Evolutionary conservation across 1,140 invertebrate species (phyloP).

Genomic region (Lepidurus apus): DNA sequence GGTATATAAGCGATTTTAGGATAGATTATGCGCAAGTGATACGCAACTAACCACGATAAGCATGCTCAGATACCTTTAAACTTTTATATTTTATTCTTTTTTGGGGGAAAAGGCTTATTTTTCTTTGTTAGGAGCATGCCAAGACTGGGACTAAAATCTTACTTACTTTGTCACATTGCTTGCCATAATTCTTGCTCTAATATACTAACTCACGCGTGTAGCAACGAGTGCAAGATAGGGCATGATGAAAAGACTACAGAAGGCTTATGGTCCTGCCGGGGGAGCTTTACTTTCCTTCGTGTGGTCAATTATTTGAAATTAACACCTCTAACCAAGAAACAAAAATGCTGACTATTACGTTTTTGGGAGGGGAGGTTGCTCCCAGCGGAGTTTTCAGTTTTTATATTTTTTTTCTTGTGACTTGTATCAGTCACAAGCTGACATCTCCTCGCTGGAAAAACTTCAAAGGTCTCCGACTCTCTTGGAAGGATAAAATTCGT

Average conservation of each 20-base stretch:
- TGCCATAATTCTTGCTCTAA: not conserved
- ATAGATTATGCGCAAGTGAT: not conserved
- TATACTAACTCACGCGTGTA: not conserved
- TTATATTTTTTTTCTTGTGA: not conserved
- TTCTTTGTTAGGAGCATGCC: no score
- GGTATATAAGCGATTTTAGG: not conserved
- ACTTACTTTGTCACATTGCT: not conserved
- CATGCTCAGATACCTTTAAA: not conserved
- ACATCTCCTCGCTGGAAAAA: conserved; percentile 99
- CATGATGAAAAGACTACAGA: not conserved
- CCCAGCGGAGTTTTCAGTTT: not conserved
- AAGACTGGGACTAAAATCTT: not conserved
- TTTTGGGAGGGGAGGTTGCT: not conserved
- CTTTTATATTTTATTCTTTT: no score
- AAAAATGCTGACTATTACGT: not conserved
- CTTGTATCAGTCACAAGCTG: conserved; percentile 77
- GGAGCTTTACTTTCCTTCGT: no score
- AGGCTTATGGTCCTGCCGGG: not conserved
- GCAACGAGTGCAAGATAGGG: not conserved
- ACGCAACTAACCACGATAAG: not conserved
- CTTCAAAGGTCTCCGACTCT: conserved; percentile 93
- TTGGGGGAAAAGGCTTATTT: not conserved
- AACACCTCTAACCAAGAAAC: no score
- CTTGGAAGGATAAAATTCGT: conserved; percentile 97
- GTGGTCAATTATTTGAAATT: no score